Evolutionary conservation across 2,888 invertebrate genomes (phyloP), one percentile per base, ranked within the genome.

Genomic region (Drosophila multiciliata): DNA sequence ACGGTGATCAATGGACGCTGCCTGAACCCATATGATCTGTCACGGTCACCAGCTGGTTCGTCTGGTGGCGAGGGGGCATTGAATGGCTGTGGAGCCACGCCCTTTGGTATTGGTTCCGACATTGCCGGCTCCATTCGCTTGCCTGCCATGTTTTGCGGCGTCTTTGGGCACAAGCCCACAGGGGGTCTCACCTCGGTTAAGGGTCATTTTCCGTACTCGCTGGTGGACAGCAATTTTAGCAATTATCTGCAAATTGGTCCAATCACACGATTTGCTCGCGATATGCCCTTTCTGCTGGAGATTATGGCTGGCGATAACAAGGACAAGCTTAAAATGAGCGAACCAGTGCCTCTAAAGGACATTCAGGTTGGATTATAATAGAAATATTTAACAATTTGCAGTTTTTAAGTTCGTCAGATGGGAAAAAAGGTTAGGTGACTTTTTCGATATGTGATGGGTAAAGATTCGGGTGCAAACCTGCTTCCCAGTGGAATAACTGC

Each of bases 131-230:
- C 97, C 66, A 97, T 98, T 77, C 95, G 98, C 32, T 93, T 98
- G 91, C 98, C 98, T 0, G 95, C 96, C 5, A 95, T 96, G 88
- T 97, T 96, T 92, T 97, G 96, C 93, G 98, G 98, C 0, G 94
- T 98, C 17, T 98, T 96, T 92, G 98, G 98, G 1, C 97, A 98
- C 92, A 98, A 98, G 91, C 96, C 97, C 5, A 96, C 97, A 40
- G 94, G 96, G n/a, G 95, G 96, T 94, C 91, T 94, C 8, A 73
- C 91, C 8, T 92, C 96, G 0, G 93, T 94, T 38, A 93, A 93
- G 9, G 96, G 96, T 0, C 96, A 96, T 91, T 95, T 94, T 73
- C 96, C 96, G 0, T 92, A 93, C 2, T 90, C 94, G 0, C 33
- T 60, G 15, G 83, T 90, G 1, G 95, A 95, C 82, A 90, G 92